Conservation (phyloP, 2,888 invertebrate species). For the Euclidia mi region DNA sequence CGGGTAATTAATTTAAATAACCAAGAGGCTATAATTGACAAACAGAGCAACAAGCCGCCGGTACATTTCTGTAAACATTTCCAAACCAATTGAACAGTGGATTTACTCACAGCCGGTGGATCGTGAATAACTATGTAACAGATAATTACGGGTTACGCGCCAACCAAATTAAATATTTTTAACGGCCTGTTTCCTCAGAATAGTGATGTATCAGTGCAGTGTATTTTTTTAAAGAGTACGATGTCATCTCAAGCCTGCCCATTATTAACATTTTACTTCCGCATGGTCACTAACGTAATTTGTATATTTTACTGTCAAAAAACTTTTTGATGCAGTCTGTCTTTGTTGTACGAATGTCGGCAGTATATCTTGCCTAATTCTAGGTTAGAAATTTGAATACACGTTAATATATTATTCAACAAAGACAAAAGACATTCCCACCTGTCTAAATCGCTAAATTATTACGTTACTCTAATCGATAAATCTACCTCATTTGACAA, state of each 20-base stretch:
- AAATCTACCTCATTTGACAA: conserved; percentile 46
- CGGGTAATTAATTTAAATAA: conserved; percentile 46
- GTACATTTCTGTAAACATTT: conserved; percentile 54
- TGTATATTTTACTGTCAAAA: conserved; percentile 23
- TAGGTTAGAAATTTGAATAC: conserved; percentile 42
- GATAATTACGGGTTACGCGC: conserved; percentile 79
- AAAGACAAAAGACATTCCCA: conserved; percentile 43
- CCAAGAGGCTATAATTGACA: conserved; percentile 39
- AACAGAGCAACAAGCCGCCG: conserved; percentile 42
- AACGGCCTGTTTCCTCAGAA: conserved; percentile 73
- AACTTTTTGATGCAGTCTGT: conserved; percentile 7
- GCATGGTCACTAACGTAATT: neutral
- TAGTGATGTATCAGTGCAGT: conserved; percentile 69
- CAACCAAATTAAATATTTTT: conserved; percentile 84
- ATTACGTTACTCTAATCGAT: conserved; percentile 34
- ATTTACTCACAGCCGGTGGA: conserved; percentile 70
- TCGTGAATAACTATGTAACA: conserved; percentile 75
- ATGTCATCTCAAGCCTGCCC: conserved; percentile 9
- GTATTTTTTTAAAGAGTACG: neutral
- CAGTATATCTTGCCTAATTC: conserved; percentile 35
- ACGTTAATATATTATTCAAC: conserved; percentile 45
- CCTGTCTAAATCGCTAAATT: conserved; percentile 46
- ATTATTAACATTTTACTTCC: conserved; percentile 1
- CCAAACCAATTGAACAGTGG: conserved; percentile 64
- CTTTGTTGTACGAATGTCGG: conserved; percentile 15